Conservation (phyloP, 2,888 invertebrate species). For the Megastigmus dorsalis region DNA sequence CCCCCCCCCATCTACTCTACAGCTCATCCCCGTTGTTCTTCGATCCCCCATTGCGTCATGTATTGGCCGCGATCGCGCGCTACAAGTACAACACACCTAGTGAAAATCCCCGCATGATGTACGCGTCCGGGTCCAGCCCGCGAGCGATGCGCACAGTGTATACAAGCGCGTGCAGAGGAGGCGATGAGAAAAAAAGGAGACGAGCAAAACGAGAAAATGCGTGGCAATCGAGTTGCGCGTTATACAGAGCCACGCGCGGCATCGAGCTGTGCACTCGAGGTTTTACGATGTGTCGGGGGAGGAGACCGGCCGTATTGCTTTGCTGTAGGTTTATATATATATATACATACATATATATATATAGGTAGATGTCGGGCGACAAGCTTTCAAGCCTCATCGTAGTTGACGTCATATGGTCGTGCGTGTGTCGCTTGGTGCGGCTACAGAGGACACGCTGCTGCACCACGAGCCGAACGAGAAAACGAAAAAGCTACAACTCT, state of each 20-base stretch:
- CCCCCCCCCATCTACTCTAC: not conserved
- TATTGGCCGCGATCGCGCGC: constrained; percentile 26
- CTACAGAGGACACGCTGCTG: not conserved
- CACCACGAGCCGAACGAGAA: not conserved
- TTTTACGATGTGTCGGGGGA: constrained; percentile 52
- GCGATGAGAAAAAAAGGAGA: constrained; percentile 2
- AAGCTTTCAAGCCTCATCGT: constrained; percentile 46
- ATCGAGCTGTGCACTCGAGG: not conserved
- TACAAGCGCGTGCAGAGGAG: not conserved
- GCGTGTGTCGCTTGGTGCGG: not conserved
- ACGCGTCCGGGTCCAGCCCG: not conserved
- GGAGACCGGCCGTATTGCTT: no score
- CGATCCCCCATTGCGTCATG: not conserved
- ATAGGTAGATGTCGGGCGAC: constrained; percentile 12
- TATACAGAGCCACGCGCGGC: not conserved
- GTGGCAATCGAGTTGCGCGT: not conserved
- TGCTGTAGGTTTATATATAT: no score
- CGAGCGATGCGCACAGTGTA: not conserved
- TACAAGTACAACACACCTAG: not conserved
- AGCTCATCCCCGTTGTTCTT: no score
- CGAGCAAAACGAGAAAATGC: not conserved
- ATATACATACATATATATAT: no score
- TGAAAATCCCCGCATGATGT: constrained; percentile 28
- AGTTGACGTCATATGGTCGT: not conserved
- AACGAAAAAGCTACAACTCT: constrained; percentile 49